Base-by-base conservation (phyloP, 2,888 invertebrate species). In the Alcis repandata region DNA sequence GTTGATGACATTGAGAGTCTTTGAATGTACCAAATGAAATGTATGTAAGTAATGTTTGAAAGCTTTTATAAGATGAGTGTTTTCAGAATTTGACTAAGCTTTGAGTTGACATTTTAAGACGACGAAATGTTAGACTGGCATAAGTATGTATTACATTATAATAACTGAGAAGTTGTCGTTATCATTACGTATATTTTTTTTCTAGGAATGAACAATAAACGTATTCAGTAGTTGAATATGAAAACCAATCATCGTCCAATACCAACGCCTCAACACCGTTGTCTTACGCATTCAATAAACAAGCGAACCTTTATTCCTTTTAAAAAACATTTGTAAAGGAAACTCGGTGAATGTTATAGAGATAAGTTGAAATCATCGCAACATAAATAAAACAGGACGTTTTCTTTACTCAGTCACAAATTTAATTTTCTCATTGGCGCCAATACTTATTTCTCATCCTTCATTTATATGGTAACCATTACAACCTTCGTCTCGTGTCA, bases 1-100 rank as follows among this genome's bases (percentile, higher is more conserved):
- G 77, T 78, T 77, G 81, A 72, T 79, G 76, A 70, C 77, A 79
- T 82, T 78, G 74, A 78, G 70, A 69, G 74, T 71, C 74, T 74
- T 78, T 69, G 70, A 73, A 69, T 71, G 32, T 62, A 46, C 43
- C n/a, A n/a, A n/a, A n/a, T n/a, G n/a, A n/a, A n/a, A n/a, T n/a
- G n/a, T n/a, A n/a, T n/a, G n/a, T n/a, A n/a, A n/a, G n/a, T n/a
- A n/a, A 8, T 8, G 20, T 32, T 45, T 20, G 27, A 53, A 1
- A 9, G 27, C 19, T 32, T 15, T 45, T 46, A 15, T 27, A 36
- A 57, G 33, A 56, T 45, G 57, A 9, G n/a, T 2, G 10, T 4
- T 33, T 1, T 32, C 43, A 45, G 20, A 13, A 22, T 45, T 1
- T 45, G 10, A 40, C 6, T 15, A 6, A 6, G 3, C 15, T 15